Conservation (phyloP, 2,888 invertebrate genomes). For the Yponomeuta malinellus region DNA sequence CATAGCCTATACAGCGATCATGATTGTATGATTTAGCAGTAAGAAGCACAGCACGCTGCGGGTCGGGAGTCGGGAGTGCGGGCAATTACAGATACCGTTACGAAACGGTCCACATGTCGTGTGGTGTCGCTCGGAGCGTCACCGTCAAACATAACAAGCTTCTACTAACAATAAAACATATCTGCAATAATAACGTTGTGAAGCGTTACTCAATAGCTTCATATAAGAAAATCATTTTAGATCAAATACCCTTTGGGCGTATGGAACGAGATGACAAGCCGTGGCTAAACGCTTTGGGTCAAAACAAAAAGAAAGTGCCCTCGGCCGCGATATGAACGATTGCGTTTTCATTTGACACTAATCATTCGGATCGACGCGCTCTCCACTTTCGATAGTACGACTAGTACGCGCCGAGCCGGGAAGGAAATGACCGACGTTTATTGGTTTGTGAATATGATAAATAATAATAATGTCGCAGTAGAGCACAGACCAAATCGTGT, state of each 20-base stretch:
- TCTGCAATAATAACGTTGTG: too few species aligned
- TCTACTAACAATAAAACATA: too few species aligned
- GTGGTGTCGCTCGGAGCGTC: too few species aligned
- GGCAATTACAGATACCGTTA: neutral
- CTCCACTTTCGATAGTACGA: neutral
- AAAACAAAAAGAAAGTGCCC: neutral
- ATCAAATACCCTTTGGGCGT: neutral
- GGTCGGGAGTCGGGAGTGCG: neutral
- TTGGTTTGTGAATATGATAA: neutral
- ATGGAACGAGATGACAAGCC: neutral
- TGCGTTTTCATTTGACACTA: neutral
- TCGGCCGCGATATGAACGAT: neutral
- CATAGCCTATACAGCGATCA: too few species aligned
- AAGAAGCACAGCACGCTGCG: neutral
- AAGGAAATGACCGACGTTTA: neutral
- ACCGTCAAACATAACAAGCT: too few species aligned
- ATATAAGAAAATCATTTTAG: too few species aligned
- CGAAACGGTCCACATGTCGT: neutral
- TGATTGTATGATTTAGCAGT: neutral
- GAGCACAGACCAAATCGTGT: too few species aligned
- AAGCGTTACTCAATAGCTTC: too few species aligned
- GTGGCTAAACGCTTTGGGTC: neutral
- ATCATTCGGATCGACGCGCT: neutral
- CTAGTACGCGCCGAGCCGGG: neutral
- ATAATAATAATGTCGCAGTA: too few species aligned